Percentiles rank a stretch among this genome's conserved stretches.
These are phyloP conservation scores for Tachypleus tridentatus DNA, from an alignment of 1,140 invertebrate genomes.

Conservation along the genomic window DNA sequence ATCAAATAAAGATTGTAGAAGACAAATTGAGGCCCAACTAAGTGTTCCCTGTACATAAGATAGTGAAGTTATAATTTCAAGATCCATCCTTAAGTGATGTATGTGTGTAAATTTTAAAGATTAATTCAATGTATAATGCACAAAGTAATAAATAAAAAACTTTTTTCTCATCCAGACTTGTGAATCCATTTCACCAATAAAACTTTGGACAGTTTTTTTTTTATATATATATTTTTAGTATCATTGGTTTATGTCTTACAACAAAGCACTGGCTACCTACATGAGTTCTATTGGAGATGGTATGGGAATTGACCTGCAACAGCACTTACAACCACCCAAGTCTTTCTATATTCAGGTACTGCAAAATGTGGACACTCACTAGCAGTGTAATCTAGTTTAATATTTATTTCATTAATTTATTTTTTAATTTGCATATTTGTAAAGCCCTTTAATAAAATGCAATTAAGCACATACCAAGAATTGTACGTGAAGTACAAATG, in stretches of 20 bases:
- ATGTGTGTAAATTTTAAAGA: conserved; percentile 1
- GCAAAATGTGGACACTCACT: not conserved
- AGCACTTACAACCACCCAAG: conserved; percentile 83
- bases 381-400: conserved; percentile 6
- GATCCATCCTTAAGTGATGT: not conserved
- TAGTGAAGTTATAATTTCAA: conserved; percentile 6
- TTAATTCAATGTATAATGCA: not conserved
- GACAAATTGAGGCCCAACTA: no score
- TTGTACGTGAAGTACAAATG: not conserved
- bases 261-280: conserved; percentile 69
- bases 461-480: not conserved
- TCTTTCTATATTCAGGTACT: conserved; percentile 72
- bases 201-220: conserved; percentile 4
- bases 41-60: no score
- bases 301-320: conserved; percentile 69
- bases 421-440: not conserved
- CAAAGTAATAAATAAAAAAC: no score
- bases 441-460: not conserved
- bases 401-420: not conserved
- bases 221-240: conserved; percentile 34
- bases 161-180: conserved; percentile 8
- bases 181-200: conserved; percentile 9
- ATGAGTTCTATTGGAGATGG: conserved; percentile 67
- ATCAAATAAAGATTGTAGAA: no score
- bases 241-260: conserved; percentile 79